Conservation (phyloP, 2,797 vertebrate species). For the Neostethus bicornis region DNA sequence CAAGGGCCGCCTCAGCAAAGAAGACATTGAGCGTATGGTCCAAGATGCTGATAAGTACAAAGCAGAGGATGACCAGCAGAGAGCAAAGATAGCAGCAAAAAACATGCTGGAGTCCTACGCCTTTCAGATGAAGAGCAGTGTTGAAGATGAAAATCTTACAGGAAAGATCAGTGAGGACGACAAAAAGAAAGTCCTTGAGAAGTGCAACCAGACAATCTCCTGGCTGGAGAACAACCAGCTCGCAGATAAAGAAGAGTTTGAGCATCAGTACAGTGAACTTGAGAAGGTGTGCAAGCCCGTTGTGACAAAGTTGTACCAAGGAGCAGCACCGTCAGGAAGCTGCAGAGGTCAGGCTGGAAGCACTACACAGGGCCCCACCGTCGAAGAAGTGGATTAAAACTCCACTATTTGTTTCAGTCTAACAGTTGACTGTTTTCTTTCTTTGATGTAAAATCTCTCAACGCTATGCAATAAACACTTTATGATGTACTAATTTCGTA, state of each 20-base stretch:
- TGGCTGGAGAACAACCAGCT: slow-evolving; percentile 94
- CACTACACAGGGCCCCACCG: slow-evolving; percentile 83
- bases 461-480: slow-evolving; percentile 39
- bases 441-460: neutral
- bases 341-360: slow-evolving; percentile 60
- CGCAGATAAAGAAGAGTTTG: slow-evolving; percentile 90
- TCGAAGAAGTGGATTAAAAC: slow-evolving; percentile 88
- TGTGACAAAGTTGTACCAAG: slow-evolving; percentile 83
- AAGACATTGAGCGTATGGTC: slow-evolving; percentile 92
- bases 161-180: slow-evolving; percentile 90
- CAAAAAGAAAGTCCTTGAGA: slow-evolving; percentile 86
- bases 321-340: slow-evolving; percentile 55
- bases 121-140: slow-evolving; percentile 89
- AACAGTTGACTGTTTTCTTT: slow-evolving; percentile 19
- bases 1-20: slow-evolving; percentile 92
- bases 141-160: slow-evolving; percentile 88
- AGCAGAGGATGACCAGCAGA: slow-evolving; percentile 86
- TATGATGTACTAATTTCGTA: neutral
- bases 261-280: slow-evolving; percentile 91
- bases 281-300: slow-evolving; percentile 88
- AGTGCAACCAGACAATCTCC: slow-evolving; percentile 86
- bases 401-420: neutral
- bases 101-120: slow-evolving; percentile 90
- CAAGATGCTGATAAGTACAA: slow-evolving; percentile 92
- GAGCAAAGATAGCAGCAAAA: slow-evolving; percentile 86